Percentiles rank a stretch among this genome's conserved stretches.
These are phyloP conservation scores for Nesometra sesokonis DNA, from an alignment of 35 echinoderm and acorn worm species.

Conservation along the genomic window DNA sequence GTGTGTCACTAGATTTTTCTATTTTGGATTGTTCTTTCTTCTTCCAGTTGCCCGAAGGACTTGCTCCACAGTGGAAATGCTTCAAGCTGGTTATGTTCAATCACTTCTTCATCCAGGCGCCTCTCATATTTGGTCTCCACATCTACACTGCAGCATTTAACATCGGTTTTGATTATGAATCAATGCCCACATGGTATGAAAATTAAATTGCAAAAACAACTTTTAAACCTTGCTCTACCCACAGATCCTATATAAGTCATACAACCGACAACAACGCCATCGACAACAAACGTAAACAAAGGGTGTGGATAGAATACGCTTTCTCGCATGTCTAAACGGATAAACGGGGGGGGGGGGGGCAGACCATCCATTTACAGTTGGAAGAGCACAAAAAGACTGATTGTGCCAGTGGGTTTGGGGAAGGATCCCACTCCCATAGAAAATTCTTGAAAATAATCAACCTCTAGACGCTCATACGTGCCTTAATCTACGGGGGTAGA, in stretches of 20 bases:
- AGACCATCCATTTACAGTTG: too few relatives aligned
- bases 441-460: too few relatives aligned
- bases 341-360: too few relatives aligned
- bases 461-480: too few relatives aligned
- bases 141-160: constrained; percentile 43
- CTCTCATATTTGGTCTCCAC: constrained; percentile 52
- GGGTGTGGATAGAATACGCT: too few relatives aligned
- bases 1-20: background rate
- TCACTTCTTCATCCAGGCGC: constrained; percentile 62
- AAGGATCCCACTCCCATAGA: too few relatives aligned
- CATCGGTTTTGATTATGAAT: constrained; percentile 57
- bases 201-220: background rate
- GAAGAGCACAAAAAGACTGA: too few relatives aligned
- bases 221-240: background rate
- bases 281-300: too few relatives aligned
- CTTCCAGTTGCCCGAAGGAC: constrained; percentile 60
- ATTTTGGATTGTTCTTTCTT: background rate
- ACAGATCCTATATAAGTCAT: background rate
- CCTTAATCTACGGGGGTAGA: too few relatives aligned
- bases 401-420: too few relatives aligned
- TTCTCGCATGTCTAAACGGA: too few relatives aligned
- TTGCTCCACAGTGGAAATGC: constrained; percentile 56
- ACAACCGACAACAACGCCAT: too few relatives aligned
- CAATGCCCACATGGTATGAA: constrained; percentile 67
- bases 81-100: constrained; percentile 59